Evolutionary conservation across 2,113 vertebrate species (phyloP).

Genomic region (Plecotus auritus): DNA sequence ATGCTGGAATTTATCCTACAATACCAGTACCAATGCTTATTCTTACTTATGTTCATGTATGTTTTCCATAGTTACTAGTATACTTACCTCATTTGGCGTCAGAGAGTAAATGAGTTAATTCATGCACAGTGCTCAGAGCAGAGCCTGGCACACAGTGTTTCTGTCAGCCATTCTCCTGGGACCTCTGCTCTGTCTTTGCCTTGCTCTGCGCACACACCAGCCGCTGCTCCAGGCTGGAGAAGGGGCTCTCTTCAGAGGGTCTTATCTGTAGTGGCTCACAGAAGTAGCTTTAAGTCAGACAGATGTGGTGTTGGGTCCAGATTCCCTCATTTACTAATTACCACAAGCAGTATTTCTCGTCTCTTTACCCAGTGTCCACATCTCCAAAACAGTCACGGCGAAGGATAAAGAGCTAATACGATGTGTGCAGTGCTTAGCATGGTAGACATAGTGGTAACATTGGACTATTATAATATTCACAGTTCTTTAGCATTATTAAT

Average conservation of each 20-base stretch:
- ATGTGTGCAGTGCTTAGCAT: not conserved
- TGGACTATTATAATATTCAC: not conserved
- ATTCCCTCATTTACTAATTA: not conserved
- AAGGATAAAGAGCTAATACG: not conserved
- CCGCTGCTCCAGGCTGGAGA: rapidly evolving
- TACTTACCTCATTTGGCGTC: not conserved
- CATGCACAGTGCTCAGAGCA: not conserved
- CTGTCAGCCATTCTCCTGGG: not conserved
- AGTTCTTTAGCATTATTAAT: not conserved
- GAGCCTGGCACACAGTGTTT: not conserved
- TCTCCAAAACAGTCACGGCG: not conserved
- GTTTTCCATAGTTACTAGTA: not conserved
- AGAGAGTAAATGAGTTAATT: not conserved
- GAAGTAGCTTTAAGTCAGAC: not conserved
- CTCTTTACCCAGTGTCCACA: not conserved
- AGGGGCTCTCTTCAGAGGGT: not conserved
- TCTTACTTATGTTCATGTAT: not conserved
- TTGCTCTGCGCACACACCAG: not conserved
- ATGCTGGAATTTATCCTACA: not conserved
- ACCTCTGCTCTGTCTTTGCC: not conserved
- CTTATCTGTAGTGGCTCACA: not conserved
- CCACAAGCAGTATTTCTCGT: not conserved
- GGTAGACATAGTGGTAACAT: not conserved
- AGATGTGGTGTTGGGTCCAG: not conserved
- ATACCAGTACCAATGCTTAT: not conserved